Evolutionary conservation across 2,797 vertebrate genomes (phyloP).

Genomic region (Poecile montanus): DNA sequence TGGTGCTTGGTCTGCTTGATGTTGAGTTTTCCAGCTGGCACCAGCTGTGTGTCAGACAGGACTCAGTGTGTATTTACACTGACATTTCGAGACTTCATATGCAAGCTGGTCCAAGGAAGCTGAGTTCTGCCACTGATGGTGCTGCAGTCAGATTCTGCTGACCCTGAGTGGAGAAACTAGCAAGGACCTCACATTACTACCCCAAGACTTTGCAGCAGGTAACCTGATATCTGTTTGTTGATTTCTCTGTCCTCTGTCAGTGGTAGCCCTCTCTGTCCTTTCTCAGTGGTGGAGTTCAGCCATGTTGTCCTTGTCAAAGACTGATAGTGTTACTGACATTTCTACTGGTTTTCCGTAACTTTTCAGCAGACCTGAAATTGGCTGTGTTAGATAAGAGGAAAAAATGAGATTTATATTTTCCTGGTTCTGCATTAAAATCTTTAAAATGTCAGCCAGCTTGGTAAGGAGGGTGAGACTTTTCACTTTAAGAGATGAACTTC

Average conservation of each 20-base stretch:
- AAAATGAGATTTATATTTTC: not conserved
- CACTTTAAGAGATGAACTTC: not conserved
- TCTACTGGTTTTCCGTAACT: not conserved
- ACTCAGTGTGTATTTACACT: accelerated
- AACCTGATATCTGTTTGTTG: not conserved
- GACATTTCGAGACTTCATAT: not conserved
- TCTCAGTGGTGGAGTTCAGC: too few species aligned
- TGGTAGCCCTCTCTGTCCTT: not conserved
- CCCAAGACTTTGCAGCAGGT: not conserved
- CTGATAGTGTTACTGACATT: accelerated
- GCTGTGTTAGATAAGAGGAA: not conserved
- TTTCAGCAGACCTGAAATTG: not conserved
- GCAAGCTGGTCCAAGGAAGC: not conserved
- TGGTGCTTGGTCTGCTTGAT: not conserved
- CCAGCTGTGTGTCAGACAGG: not conserved
- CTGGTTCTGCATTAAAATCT: not conserved
- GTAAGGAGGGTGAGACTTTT: not conserved
- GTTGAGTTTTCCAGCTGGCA: not conserved
- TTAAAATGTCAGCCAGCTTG: not conserved
- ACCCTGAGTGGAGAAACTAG: not conserved
- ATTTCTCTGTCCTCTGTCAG: not conserved
- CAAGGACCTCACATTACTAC: not conserved
- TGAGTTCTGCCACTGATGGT: not conserved
- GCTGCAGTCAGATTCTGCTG: not conserved
- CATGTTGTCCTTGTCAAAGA: not conserved